Percentiles rank a stretch among this genome's conserved stretches.
phyloP scores from a whole-genome alignment of 2,888 invertebrate genomes.

The Lutraria lutraria region DNA sequence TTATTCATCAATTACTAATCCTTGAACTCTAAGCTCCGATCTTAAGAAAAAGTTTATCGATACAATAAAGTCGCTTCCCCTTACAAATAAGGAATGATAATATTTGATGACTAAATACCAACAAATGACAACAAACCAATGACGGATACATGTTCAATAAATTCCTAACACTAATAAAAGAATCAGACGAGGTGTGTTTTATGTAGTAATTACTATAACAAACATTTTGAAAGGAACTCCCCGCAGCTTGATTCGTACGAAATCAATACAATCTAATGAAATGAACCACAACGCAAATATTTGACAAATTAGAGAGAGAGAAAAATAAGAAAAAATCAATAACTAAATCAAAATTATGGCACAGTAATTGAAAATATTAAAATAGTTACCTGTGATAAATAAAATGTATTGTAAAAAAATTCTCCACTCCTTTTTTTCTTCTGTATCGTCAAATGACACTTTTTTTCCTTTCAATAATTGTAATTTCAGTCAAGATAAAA shows the following conservation, averaged over 20 bases:
- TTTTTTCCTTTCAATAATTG: not conserved
- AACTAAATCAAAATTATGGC: not conserved
- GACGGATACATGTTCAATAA: not conserved
- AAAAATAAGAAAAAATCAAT: slow-evolving; percentile 14
- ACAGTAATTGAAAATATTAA: not conserved
- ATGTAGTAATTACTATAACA: not conserved
- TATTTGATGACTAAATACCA: slow-evolving; percentile 43
- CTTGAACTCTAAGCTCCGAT: slow-evolving; percentile 7
- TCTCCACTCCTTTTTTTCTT: not conserved
- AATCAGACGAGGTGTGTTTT: not conserved
- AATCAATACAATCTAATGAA: slow-evolving; percentile 19
- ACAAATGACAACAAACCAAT: slow-evolving; percentile 35
- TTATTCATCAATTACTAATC: slow-evolving; percentile 20
- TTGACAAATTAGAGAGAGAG: not conserved
- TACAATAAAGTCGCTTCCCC: slow-evolving; percentile 35
- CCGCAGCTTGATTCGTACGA: not conserved
- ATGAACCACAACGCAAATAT: slow-evolving; percentile 16
- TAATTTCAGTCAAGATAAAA: not conserved
- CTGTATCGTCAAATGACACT: not conserved
- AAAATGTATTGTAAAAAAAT: not conserved
- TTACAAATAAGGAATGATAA: slow-evolving; percentile 41
- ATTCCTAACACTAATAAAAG: not conserved
- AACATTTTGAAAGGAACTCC: not conserved
- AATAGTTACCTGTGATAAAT: not conserved
- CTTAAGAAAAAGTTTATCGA: slow-evolving; percentile 44